Conservation (phyloP, 1,140 invertebrate species). For the Drosophila sproati region DNA sequence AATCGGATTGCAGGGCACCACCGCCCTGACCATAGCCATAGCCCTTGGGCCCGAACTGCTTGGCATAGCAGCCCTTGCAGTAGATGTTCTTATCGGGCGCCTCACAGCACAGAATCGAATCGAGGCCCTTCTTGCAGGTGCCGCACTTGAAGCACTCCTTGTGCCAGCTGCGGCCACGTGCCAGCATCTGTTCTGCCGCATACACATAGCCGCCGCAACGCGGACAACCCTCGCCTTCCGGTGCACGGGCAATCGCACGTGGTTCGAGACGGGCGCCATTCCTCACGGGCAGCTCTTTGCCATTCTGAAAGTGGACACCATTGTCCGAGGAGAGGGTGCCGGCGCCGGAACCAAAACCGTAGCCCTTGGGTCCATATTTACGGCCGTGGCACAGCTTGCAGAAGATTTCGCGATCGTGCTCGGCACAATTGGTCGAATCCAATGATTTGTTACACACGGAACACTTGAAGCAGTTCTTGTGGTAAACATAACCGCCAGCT, state of each 20-base stretch:
- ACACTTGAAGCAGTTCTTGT: conserved; percentile 99
- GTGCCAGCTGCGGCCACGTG: conserved; percentile 96
- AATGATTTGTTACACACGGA: conserved; percentile 98
- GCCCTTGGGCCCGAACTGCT: conserved; percentile 96
- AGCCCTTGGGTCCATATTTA: conserved; percentile 98
- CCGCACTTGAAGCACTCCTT: conserved; percentile 98
- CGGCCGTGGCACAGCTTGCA: conserved; percentile 99
- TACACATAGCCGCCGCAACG: conserved; percentile 96
- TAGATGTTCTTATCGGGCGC: conserved; percentile 98
- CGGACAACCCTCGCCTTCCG: conserved; percentile 94
- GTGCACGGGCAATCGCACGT: conserved; percentile 91
- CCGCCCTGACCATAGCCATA: conserved; percentile 97
- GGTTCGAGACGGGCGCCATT: conserved; percentile 86
- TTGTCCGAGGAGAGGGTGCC: conserved; percentile 98
- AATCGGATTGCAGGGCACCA: conserved; percentile 94
- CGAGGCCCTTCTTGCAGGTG: conserved; percentile 96
- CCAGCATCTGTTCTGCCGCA: conserved; percentile 97
- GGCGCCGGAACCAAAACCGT: conserved; percentile 99
- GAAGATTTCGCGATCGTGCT: conserved; percentile 97
- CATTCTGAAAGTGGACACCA: conserved; percentile 91
- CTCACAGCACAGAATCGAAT: conserved; percentile 98
- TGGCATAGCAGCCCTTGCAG: conserved; percentile 98
- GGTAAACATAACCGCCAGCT: conserved; percentile 98
- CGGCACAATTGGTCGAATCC: conserved; percentile 98
- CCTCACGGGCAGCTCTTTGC: conserved; percentile 63